phyloP scores from a whole-genome alignment of 2,797 vertebrate species.

The Taenioides sp. region DNA sequence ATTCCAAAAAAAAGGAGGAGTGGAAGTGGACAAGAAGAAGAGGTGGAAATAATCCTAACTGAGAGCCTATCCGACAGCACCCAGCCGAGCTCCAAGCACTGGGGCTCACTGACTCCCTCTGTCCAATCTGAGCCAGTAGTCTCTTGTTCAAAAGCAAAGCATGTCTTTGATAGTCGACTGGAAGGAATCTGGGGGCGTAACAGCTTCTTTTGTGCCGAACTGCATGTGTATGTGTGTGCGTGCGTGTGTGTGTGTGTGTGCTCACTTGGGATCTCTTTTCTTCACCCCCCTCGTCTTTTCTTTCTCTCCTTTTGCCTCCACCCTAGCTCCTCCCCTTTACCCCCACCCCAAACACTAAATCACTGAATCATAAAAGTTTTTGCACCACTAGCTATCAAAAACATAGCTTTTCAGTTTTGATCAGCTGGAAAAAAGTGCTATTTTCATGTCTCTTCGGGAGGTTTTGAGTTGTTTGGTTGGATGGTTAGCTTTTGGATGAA shows the following conservation, averaged over 20 bases:
- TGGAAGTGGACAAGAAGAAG: conserved; percentile 12
- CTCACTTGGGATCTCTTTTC: conserved; percentile 76
- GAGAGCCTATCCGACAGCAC: conserved; percentile 77
- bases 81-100: conserved; percentile 60
- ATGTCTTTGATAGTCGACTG: conserved; percentile 80
- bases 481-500: conserved; percentile 40
- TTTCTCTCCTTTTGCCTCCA: conserved; percentile 38
- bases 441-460: conserved; percentile 43
- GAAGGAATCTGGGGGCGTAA: conserved; percentile 83
- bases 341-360: conserved; percentile 60
- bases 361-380: conserved; percentile 64
- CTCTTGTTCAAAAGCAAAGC: conserved; percentile 79
- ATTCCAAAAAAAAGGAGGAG: conserved; percentile 46
- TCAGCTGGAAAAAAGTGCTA: conserved; percentile 38
- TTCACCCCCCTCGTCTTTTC: conserved; percentile 35
- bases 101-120: conserved; percentile 68
- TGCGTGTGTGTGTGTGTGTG: conserved; percentile 35
- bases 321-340: conserved; percentile 54
- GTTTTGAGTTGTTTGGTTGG: conserved; percentile 13
- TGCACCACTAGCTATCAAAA: conserved; percentile 23
- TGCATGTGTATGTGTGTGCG: conserved; percentile 54
- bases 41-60: conserved; percentile 54
- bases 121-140: conserved; percentile 74
- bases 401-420: conserved; percentile 19
- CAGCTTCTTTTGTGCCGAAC: conserved; percentile 81